Percentiles rank a stretch among this genome's conserved stretches.
Evolutionary conservation across 2,888 invertebrate species (phyloP).

Genomic region (Tetramorium bicarinatum): DNA sequence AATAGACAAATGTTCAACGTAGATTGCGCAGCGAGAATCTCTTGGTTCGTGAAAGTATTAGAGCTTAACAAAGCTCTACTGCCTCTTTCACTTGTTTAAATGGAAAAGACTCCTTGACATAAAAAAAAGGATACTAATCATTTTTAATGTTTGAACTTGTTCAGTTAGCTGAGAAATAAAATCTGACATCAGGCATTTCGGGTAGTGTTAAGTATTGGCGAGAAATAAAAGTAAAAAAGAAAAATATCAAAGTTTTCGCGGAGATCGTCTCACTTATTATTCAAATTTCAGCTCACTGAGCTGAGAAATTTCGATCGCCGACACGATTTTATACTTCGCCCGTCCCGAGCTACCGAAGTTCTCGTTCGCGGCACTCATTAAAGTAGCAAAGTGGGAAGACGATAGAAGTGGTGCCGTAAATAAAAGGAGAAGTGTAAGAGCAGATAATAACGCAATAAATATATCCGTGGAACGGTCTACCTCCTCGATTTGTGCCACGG

Average conservation of each 20-base stretch:
- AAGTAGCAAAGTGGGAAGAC: slow-evolving; percentile 48
- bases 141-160: neutral
- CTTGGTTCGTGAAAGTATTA: neutral
- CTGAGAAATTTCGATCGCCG: slow-evolving; percentile 43
- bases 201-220: neutral
- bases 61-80: too few species aligned
- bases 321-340: slow-evolving; percentile 36
- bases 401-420: slow-evolving; percentile 47
- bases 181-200: neutral
- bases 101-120: neutral
- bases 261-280: slow-evolving; percentile 40
- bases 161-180: neutral
- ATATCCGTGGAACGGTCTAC: slow-evolving; percentile 36
- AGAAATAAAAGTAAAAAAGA: neutral
- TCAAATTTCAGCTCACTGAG: slow-evolving; percentile 41
- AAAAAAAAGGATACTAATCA: neutral
- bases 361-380: slow-evolving; percentile 39
- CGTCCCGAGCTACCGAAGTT: slow-evolving; percentile 25
- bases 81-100: neutral
- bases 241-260: slow-evolving; percentile 32
- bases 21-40: neutral
- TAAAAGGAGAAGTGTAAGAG: slow-evolving; percentile 48
- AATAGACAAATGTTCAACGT: neutral
- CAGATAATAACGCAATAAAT: slow-evolving; percentile 57
- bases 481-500: slow-evolving; percentile 50